Conservation (phyloP, 2,888 invertebrate genomes). For the Spatulosminthurus flaviceps region DNA sequence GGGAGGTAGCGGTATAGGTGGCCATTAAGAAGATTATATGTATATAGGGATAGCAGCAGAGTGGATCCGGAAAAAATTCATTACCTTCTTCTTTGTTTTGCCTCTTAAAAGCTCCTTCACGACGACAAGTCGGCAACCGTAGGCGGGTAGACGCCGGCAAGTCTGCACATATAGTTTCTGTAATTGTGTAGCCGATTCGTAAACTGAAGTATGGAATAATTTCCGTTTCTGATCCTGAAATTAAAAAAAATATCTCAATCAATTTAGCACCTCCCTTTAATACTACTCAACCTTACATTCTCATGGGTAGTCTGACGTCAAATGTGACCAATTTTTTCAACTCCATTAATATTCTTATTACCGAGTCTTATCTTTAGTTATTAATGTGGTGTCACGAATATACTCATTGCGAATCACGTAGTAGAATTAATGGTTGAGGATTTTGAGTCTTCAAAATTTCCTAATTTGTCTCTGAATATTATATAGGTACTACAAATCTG, state of each 20-base stretch:
- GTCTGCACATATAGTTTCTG: conserved; percentile 74
- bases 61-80: conserved; percentile 22
- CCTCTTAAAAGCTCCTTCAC: conserved; percentile 73
- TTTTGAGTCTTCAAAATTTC: too few relatives aligned
- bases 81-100: conserved; percentile 72
- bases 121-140: conserved; percentile 72
- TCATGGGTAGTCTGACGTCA: too few relatives aligned
- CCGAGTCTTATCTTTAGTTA: too few relatives aligned
- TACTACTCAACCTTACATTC: too few relatives aligned
- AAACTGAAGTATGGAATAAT: conserved; percentile 73
- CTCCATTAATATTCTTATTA: too few relatives aligned
- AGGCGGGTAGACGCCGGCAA: conserved; percentile 72
- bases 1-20: not conserved
- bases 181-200: conserved; percentile 73
- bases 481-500: too few relatives aligned
- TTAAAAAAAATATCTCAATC: not conserved
- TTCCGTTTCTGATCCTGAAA: conserved; percentile 73
- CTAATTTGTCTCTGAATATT: too few relatives aligned
- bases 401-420: too few relatives aligned
- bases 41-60: not conserved
- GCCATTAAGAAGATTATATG: too few relatives aligned
- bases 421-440: too few relatives aligned
- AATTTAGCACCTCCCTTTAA: not conserved
- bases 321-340: too few relatives aligned
- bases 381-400: too few relatives aligned